Percentiles rank a stretch among this genome's conserved stretches.
phyloP scores from a whole-genome alignment of 2,113 vertebrate genomes.

The Hyla sarda region DNA sequence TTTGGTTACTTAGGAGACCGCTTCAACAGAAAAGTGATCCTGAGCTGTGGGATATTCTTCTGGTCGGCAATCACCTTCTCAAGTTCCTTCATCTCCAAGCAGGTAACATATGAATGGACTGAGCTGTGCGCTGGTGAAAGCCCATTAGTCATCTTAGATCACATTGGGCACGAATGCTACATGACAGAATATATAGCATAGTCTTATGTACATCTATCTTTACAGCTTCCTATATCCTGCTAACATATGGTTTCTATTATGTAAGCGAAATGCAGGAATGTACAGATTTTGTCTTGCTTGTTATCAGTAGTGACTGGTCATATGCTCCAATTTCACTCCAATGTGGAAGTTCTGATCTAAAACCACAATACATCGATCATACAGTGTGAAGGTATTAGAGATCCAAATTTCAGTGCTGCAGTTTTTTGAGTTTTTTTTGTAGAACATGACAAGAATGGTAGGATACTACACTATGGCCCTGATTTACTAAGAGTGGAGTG shows the following conservation, averaged over 20 bases:
- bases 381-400: too few relatives aligned
- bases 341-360: too few relatives aligned
- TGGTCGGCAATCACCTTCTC: constrained; percentile 93
- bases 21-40: constrained; percentile 97
- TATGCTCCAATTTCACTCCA: background rate
- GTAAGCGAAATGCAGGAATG: background rate
- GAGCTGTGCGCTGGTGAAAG: background rate
- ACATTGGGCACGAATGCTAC: background rate
- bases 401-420: too few relatives aligned
- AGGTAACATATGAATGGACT: constrained; percentile 74
- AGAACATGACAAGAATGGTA: too few relatives aligned
- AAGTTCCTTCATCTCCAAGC: constrained; percentile 95
- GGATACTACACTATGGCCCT: too few relatives aligned
- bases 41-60: constrained; percentile 98
- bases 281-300: background rate
- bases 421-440: too few relatives aligned
- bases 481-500: too few relatives aligned
- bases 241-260: background rate
- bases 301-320: background rate
- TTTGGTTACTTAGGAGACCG: constrained; percentile 99
- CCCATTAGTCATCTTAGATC: background rate
- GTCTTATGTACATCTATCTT: background rate
- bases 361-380: too few relatives aligned
- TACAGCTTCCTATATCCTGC: background rate
- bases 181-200: background rate